Base-by-base conservation (phyloP, 2,113 vertebrate genomes). In the Spea bombifrons region DNA sequence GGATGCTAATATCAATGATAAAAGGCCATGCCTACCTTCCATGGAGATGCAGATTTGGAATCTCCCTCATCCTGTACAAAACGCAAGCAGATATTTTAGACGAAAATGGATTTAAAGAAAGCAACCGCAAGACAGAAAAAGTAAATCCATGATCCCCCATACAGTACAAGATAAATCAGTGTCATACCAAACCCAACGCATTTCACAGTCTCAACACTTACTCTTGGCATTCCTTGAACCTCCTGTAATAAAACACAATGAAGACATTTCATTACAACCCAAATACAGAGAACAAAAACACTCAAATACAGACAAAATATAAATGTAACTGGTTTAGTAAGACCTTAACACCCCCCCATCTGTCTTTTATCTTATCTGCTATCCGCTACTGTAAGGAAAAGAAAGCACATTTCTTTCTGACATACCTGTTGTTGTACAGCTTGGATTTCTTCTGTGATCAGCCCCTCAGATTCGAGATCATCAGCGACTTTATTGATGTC, bases 401-500 rank as follows among this genome's bases (percentile, higher is more conserved):
- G 2, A 16, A 59, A 5, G 10, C 10, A 47, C 8, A 55, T 16
- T 16, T 8, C 2, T 52, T 30, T 30, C 3, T 16, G 7, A 12
- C 44, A 0, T 13, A 96, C 97, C 95, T 98, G 96, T 15, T 95
- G 93, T 84, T 96, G 95, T 8, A 97, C 91, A 6, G 94, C 90
- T 75, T 97, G 94, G 0, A 95, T 93, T 85, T 99, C 97, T 83
- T 99, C 97, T 1, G 94, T 95, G 92, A 99, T 99, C 55, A 99
- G 89, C 7, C 97, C 97, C 84, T 99, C 97, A 0, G 97, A 97
- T 87, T 99, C 97, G 87, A 99, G 88, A 87, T 98, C 97, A 7
- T 93, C 94, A 0, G 97, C 96, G 86, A 99, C 97, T 65, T 96
- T 98, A 88, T 99, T 99, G 64, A 99, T 99, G 87, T 99, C 97